These are phyloP conservation scores for Sebastes matsubarae DNA, from an alignment of 2,797 vertebrate species.

Conservation along the genomic window DNA sequence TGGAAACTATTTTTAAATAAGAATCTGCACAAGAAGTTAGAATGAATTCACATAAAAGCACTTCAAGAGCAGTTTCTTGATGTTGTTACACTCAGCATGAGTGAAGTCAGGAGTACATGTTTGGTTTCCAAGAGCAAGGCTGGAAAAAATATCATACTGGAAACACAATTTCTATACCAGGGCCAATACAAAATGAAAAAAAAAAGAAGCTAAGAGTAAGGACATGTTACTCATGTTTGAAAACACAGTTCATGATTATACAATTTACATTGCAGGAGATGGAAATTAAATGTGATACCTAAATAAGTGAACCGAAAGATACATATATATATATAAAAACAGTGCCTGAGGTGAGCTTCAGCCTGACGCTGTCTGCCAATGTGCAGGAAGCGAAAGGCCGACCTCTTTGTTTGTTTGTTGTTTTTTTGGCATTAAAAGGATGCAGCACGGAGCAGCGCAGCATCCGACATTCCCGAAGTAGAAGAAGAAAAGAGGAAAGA, in stretches of 20 bases:
- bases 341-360: slow-evolving; percentile 89
- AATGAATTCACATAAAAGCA: slow-evolving; percentile 4
- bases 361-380: slow-evolving; percentile 81
- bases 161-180: slow-evolving; percentile 81
- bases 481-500: slow-evolving; percentile 69
- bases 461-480: slow-evolving; percentile 33
- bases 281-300: slow-evolving; percentile 55
- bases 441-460: slow-evolving; percentile 2
- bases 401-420: slow-evolving; percentile 19
- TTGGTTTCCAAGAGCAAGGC: slow-evolving; percentile 24
- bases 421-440: slow-evolving; percentile 58
- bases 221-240: slow-evolving; percentile 83
- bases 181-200: slow-evolving; percentile 80
- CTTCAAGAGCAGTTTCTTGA: slow-evolving; percentile 19
- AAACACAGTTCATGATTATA: slow-evolving; percentile 86
- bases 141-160: slow-evolving; percentile 24
- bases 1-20: neutral
- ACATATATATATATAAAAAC: slow-evolving; percentile 61
- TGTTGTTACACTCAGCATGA: slow-evolving; percentile 54
- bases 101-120: slow-evolving; percentile 41
- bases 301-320: slow-evolving; percentile 28
- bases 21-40: slow-evolving; percentile 18
- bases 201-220: slow-evolving; percentile 69
- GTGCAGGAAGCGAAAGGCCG: slow-evolving; percentile 30
- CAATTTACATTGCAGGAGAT: slow-evolving; percentile 85